Base-by-base conservation (phyloP, 2,888 invertebrate genomes). In the Synanthedon tipuliformis region DNA sequence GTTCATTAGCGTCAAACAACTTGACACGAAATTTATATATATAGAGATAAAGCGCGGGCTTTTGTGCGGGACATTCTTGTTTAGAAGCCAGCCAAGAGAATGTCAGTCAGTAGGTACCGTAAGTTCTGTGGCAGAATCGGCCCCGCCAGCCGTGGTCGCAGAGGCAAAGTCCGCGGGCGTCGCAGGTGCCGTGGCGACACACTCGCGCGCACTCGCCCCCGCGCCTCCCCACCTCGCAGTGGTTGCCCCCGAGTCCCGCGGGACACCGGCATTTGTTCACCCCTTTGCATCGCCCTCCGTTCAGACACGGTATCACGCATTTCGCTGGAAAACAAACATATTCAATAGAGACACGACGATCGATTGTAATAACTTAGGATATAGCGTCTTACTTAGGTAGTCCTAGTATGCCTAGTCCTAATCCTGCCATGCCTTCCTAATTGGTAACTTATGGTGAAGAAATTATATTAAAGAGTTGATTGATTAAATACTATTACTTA, bases 261-360 rank as follows among this genome's bases (percentile, higher is more conserved):
- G 93, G 93, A 77, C 97, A 97, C 57, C 94, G 92, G 78, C 97
- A 97, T 72, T 94, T 92, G 81, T 97, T 96, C 56, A 94, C 94
- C 41, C 96, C 96, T 66, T 92, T 93, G 74, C 97, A 97, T 54
- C 93, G 92, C 0, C 97, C 97, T 12, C 95, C 95, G 75, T 96
- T 96, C 63, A 95, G 86, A 74, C 97, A 97, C 3, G 96, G 96
- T 65, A 97, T 94, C 60, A 95, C 92, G 78, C 95, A 96, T 86
- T 95, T 94, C 16, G 95, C 95, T 95, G 78, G 72, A 73, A 50
- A 50, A 34, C 8, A 34, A 34, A 34, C 34, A 11, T 2, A 45
- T 45, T 45, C 45, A 13, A 45, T 45, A 10, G 5, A 15, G 3
- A 12, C n/a, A 12, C 11, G 11, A 41, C 11, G n/a, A 41, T 3